These are phyloP conservation scores for Chymomyza fuscimana DNA, from an alignment of 2,888 invertebrate genomes.

Conservation along the genomic window DNA sequence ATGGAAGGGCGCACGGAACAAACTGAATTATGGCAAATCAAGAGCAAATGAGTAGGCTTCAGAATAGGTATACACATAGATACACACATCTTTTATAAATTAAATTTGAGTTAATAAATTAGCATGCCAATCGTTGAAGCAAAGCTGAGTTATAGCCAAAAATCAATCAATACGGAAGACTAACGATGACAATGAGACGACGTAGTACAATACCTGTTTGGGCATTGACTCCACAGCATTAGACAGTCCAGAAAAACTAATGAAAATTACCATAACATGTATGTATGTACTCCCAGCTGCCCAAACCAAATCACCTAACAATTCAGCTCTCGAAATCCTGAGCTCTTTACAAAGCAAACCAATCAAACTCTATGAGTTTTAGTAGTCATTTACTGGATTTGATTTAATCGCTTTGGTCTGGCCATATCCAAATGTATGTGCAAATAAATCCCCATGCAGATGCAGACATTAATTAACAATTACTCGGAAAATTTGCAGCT, in stretches of 20 bases:
- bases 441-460: constrained; percentile 36
- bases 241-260: not conserved
- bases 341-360: not conserved
- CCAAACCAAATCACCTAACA: not conserved
- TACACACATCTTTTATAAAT: constrained; percentile 12
- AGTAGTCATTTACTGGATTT: not conserved
- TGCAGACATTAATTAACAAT: constrained; percentile 68
- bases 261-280: not conserved
- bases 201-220: constrained; percentile 24
- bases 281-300: not conserved
- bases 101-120: constrained; percentile 48
- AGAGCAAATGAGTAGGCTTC: constrained; percentile 33
- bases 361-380: not conserved
- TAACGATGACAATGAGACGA: constrained; percentile 14
- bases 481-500: constrained; percentile 41
- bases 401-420: constrained; percentile 1
- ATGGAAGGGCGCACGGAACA: constrained; percentile 29
- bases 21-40: constrained; percentile 52
- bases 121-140: constrained; percentile 19
- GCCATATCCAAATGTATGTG: constrained; percentile 8
- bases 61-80: not conserved
- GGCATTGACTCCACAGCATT: not conserved
- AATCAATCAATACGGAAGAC: constrained; percentile 33
- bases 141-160: constrained; percentile 22
- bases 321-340: not conserved